These are phyloP conservation scores for Apogon hyalosoma DNA, from an alignment of 2,797 vertebrate species.

Conservation along the genomic window DNA sequence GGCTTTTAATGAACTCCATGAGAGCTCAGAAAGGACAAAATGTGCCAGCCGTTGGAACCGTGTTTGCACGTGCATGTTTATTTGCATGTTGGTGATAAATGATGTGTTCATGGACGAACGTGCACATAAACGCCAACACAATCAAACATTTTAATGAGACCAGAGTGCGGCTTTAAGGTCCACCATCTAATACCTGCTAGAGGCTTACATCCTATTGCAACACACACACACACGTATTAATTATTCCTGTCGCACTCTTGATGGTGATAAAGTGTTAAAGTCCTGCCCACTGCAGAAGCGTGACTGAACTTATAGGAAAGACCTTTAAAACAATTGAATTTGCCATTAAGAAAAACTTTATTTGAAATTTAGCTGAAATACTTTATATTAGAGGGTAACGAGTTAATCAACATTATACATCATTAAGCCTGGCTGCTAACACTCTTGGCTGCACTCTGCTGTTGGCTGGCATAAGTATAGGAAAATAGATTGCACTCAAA, in stretches of 20 bases:
- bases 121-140: constrained; percentile 44
- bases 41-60: constrained; percentile 51
- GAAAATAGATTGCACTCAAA: constrained; percentile 50
- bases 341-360: constrained; percentile 68
- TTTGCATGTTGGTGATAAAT: constrained; percentile 58
- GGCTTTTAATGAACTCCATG: constrained; percentile 82
- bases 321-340: constrained; percentile 71
- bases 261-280: constrained; percentile 55
- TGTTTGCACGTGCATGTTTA: constrained; percentile 35
- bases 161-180: constrained; percentile 50
- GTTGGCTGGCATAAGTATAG: constrained; percentile 19
- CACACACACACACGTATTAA: constrained; percentile 27
- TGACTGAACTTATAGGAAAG: constrained; percentile 49
- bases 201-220: constrained; percentile 15
- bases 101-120: constrained; percentile 42
- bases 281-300: constrained; percentile 42
- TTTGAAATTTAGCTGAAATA: constrained; percentile 48
- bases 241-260: constrained; percentile 42
- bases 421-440: constrained; percentile 48
- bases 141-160: constrained; percentile 73
- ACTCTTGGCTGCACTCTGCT: constrained; percentile 48
- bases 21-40: constrained; percentile 74
- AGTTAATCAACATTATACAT: constrained; percentile 64
- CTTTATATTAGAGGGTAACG: constrained; percentile 26
- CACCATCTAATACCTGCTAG: constrained; percentile 57